Evolutionary conservation across 2,797 vertebrate genomes (phyloP).

Genomic region (Gorsachius magnificus): DNA sequence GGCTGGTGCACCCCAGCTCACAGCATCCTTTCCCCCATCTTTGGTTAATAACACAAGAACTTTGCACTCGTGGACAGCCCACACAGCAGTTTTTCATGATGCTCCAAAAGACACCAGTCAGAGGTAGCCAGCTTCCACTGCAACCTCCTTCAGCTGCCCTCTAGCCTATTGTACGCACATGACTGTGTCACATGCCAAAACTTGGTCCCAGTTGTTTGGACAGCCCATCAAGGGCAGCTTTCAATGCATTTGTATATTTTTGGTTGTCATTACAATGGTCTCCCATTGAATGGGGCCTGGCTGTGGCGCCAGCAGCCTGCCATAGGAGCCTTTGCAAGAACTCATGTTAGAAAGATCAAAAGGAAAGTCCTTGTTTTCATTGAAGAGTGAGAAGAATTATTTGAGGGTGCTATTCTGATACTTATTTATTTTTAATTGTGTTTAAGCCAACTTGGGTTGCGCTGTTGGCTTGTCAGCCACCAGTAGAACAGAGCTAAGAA

Average conservation of each 20-base stretch:
- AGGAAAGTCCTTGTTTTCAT: neutral
- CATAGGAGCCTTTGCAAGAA: neutral
- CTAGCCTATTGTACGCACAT: fast-evolving
- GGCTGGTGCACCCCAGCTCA: neutral
- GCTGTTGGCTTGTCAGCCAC: neutral
- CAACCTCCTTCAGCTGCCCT: neutral
- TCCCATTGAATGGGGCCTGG: neutral
- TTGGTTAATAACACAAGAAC: neutral
- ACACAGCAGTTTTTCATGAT: neutral
- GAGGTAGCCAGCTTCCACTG: neutral
- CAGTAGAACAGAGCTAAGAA: neutral
- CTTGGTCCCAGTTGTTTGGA: neutral
- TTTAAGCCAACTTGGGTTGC: neutral
- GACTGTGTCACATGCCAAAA: neutral
- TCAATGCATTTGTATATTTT: neutral
- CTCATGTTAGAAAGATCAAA: neutral
- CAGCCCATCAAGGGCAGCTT: neutral
- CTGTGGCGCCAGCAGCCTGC: neutral
- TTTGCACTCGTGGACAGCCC: neutral
- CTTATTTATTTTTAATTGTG: neutral
- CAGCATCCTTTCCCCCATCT: neutral
- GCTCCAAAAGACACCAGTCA: neutral
- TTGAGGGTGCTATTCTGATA: neutral
- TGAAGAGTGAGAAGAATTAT: neutral
- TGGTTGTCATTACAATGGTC: neutral